Conservation (phyloP, 1,140 invertebrate species). For the Stratiolaelaps scimitus region DNA sequence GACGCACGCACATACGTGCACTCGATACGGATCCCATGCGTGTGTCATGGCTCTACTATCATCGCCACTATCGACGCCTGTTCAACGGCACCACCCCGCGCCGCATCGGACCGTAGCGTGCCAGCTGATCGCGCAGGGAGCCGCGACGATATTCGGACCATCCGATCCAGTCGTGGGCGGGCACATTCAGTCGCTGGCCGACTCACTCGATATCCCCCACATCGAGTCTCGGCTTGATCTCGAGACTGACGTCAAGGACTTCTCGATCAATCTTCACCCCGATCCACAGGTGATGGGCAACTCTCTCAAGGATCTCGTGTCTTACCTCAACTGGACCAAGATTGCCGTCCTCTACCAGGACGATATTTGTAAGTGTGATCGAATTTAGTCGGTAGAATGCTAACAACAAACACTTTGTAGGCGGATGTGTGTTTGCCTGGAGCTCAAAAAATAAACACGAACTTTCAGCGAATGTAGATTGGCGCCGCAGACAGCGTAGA, state of each 20-base stretch:
- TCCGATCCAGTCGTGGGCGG: conserved; percentile 63
- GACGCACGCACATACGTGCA: too few relatives aligned
- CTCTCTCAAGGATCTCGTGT: conserved; percentile 72
- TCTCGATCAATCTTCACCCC: conserved; percentile 80
- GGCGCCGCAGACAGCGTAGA: too few relatives aligned
- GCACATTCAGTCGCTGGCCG: conserved; percentile 76
- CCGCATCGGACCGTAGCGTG: too few relatives aligned
- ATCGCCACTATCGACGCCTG: too few relatives aligned
- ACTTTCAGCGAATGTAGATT: too few relatives aligned
- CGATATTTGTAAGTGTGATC: conserved; percentile 54
- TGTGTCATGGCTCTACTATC: too few relatives aligned
- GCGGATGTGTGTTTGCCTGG: too few relatives aligned
- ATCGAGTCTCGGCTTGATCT: conserved; percentile 54
- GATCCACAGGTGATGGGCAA: conserved; percentile 64
- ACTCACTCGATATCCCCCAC: conserved; percentile 72
- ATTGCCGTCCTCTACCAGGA: conserved; percentile 88
- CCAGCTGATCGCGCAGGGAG: conserved; percentile 65
- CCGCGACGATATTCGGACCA: conserved; percentile 77
- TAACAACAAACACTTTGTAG: too few relatives aligned
- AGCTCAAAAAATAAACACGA: too few relatives aligned
- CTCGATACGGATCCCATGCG: too few relatives aligned
- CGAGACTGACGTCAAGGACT: conserved; percentile 50
- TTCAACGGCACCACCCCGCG: too few relatives aligned
- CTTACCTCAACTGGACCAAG: conserved; percentile 79
- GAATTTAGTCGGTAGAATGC: too few relatives aligned